phyloP scores from a whole-genome alignment of 2,888 invertebrate genomes.

The Hirtodrosophila alboralis region DNA sequence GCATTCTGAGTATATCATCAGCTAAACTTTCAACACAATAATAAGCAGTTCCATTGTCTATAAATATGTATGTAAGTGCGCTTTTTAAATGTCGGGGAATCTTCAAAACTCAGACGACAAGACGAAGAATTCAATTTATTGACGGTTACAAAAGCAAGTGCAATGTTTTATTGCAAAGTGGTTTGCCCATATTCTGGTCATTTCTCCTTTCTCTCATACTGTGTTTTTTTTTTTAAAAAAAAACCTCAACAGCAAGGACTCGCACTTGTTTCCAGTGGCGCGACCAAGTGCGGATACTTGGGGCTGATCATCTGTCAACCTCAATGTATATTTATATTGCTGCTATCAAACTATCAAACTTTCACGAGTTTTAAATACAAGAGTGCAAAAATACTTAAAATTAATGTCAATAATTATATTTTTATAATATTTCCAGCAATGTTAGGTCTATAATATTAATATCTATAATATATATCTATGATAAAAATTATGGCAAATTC shows the following conservation, averaged over 20 bases:
- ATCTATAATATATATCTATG: no score
- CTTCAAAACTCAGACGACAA: background rate
- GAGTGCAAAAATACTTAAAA: background rate
- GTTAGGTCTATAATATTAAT: no score
- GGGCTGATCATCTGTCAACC: background rate
- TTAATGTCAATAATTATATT: no score
- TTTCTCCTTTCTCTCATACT: constrained; percentile 4
- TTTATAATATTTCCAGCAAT: no score
- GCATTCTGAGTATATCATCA: background rate
- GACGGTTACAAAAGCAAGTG: constrained; percentile 1
- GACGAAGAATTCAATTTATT: constrained; percentile 18
- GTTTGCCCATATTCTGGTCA: constrained; percentile 23
- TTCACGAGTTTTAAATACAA: no score
- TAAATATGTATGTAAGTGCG: constrained; percentile 3
- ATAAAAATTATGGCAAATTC: no score
- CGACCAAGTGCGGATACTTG: no score
- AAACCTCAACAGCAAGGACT: constrained; percentile 1
- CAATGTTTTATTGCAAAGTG: constrained; percentile 40
- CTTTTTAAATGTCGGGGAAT: background rate
- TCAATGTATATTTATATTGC: no score
- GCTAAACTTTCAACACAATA: no score
- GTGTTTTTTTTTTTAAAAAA: constrained; percentile 23
- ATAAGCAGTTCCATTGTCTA: constrained; percentile 1
- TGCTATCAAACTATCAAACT: no score
- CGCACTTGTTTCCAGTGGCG: constrained; percentile 1